Evolutionary conservation across 2,888 invertebrate species (phyloP).

Genomic region (Pseudococcus viburni): DNA sequence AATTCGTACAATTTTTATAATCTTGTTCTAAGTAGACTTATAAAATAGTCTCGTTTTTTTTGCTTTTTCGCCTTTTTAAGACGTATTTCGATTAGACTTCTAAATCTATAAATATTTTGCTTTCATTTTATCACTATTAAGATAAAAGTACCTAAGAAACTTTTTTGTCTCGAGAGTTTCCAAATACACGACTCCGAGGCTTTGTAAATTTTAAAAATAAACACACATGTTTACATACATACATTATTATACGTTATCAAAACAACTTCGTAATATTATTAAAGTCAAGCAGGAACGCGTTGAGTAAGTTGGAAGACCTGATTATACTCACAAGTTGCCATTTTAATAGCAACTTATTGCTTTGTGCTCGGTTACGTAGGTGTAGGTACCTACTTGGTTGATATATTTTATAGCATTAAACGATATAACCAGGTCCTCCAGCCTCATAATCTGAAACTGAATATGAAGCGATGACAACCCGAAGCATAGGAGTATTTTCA

Average conservation of each 20-base stretch:
- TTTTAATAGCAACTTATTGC: too few relatives aligned
- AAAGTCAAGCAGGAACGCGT: conserved; percentile 2
- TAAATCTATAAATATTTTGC: conserved; percentile 11
- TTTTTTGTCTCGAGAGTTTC: neutral
- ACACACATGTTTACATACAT: conserved; percentile 2
- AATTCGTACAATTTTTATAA: neutral
- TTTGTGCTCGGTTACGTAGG: neutral
- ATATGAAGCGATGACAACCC: conserved; percentile 8
- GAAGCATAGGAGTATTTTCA: conserved; percentile 20
- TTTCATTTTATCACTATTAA: conserved; percentile 9
- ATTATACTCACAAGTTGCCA: neutral
- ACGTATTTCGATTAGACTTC: neutral
- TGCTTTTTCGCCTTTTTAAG: neutral
- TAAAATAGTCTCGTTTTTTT: neutral
- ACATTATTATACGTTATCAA: conserved; percentile 33
- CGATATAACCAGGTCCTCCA: conserved; percentile 1
- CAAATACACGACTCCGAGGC: neutral
- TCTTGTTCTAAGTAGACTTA: neutral
- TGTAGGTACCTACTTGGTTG: neutral
- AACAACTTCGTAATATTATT: conserved; percentile 38
- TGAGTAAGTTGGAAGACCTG: conserved; percentile 11
- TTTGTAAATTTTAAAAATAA: neutral
- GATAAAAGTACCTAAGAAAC: neutral
- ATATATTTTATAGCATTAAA: too few relatives aligned
- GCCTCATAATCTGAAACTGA: neutral